Evolutionary conservation across 2,113 vertebrate species (phyloP).

Genomic region (Notothenia coriiceps): DNA sequence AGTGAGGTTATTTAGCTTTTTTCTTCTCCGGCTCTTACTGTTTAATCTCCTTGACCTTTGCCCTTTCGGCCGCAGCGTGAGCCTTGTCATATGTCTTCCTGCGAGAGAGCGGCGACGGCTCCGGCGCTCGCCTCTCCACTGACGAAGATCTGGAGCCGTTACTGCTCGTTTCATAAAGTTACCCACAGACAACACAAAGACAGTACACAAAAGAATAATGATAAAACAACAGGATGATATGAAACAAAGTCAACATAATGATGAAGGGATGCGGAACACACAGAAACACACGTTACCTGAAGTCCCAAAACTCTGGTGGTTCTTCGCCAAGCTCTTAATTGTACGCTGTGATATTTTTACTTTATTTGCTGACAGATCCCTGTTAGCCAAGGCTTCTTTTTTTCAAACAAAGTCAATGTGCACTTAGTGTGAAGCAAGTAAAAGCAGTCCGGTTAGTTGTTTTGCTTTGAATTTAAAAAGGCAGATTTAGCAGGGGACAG

Average conservation of each 20-base stretch:
- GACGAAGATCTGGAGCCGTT: slow-evolving; percentile 84
- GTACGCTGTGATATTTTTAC: background rate
- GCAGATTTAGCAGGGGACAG: background rate
- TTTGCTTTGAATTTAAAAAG: background rate
- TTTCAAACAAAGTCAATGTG: background rate
- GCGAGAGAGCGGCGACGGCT: slow-evolving; percentile 92
- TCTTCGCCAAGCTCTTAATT: slow-evolving; percentile 53
- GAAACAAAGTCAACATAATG: slow-evolving; percentile 35
- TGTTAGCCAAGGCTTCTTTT: slow-evolving; percentile 8
- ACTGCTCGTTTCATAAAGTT: slow-evolving; percentile 71
- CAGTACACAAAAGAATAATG: slow-evolving; percentile 46
- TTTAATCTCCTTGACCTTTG: slow-evolving; percentile 94
- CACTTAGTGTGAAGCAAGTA: slow-evolving; percentile 15
- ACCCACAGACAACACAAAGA: slow-evolving; percentile 60
- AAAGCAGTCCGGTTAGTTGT: slow-evolving; percentile 41
- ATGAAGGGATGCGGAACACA: slow-evolving; percentile 44
- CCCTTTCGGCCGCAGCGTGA: slow-evolving; percentile 84
- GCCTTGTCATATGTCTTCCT: slow-evolving; percentile 94
- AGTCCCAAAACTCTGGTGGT: slow-evolving; percentile 50
- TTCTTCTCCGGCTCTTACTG: slow-evolving; percentile 86
- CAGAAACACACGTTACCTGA: slow-evolving; percentile 69
- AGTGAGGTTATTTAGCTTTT: slow-evolving; percentile 8
- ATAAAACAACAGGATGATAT: slow-evolving; percentile 57
- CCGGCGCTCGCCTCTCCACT: slow-evolving; percentile 89
- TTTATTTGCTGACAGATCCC: background rate